phyloP scores from a whole-genome alignment of 2,888 invertebrate genomes.

The Atethmia centrago region DNA sequence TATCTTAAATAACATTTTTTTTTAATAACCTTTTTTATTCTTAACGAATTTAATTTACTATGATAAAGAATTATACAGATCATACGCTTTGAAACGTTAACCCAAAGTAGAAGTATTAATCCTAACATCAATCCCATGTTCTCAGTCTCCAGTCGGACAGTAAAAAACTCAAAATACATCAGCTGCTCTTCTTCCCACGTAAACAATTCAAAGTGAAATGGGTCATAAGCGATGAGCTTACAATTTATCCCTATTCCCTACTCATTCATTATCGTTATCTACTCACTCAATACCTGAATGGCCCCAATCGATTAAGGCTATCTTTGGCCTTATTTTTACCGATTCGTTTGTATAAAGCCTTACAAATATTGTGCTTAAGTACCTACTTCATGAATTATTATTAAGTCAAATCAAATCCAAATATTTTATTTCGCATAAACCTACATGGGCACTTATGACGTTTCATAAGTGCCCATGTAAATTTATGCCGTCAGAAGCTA shows the following conservation, averaged over 20 bases:
- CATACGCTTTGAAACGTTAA: not conserved
- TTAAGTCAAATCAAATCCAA: no score
- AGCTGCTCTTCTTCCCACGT: slow-evolving; percentile 47
- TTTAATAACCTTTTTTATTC: not conserved
- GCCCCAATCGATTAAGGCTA: not conserved
- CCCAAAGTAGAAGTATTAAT: not conserved
- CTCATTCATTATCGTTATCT: slow-evolving; percentile 26
- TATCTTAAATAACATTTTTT: not conserved
- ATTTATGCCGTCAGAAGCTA: no score
- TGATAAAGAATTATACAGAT: not conserved
- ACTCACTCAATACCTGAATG: slow-evolving; percentile 5
- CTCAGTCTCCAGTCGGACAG: not conserved
- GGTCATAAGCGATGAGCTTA: slow-evolving; percentile 26
- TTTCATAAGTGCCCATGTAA: no score
- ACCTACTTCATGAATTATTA: not conserved
- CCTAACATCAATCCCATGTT: not conserved
- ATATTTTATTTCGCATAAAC: no score
- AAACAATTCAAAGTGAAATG: slow-evolving; percentile 36
- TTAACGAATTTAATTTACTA: not conserved
- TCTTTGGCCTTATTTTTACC: not conserved
- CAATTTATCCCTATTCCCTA: slow-evolving; percentile 18
- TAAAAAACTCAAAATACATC: slow-evolving; percentile 30
- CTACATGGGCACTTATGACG: no score
- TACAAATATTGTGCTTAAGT: not conserved
- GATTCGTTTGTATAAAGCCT: slow-evolving; percentile 15